Conservation (phyloP, 30 jellyfish, hydroid and myxozoan species). For the Cassiopea andromeda region DNA sequence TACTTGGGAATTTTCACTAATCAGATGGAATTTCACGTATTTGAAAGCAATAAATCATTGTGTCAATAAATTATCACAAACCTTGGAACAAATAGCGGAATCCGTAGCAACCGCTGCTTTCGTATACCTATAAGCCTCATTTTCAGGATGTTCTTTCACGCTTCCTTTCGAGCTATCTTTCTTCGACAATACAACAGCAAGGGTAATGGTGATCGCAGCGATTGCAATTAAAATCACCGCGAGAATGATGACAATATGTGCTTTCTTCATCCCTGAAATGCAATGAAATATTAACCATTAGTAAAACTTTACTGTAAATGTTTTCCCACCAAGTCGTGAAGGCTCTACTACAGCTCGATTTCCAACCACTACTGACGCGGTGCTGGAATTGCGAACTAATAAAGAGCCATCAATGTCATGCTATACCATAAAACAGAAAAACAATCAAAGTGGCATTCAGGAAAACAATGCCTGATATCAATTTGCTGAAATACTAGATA, state of each 20-base stretch:
- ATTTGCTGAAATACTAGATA: too few relatives aligned
- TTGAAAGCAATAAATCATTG: too few relatives aligned
- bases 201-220: conserved; percentile 18
- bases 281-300: background rate
- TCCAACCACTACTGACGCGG: too few relatives aligned
- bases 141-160: conserved; percentile 16
- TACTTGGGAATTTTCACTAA: too few relatives aligned
- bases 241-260: conserved; percentile 9
- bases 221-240: conserved; percentile 24
- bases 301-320: background rate
- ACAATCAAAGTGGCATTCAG: too few relatives aligned
- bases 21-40: too few relatives aligned
- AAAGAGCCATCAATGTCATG: too few relatives aligned
- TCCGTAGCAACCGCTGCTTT: conserved; percentile 89
- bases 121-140: conserved; percentile 55
- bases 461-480: too few relatives aligned
- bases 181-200: conserved; percentile 30
- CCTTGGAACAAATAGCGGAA: conserved; percentile 66
- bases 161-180: conserved; percentile 26
- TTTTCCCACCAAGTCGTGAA: too few relatives aligned
- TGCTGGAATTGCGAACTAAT: too few relatives aligned
- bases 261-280: conserved; percentile 57
- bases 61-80: background rate
- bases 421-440: too few relatives aligned
- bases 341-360: too few relatives aligned